Percentiles rank a stretch among this genome's conserved stretches.
Evolutionary conservation across 2,797 vertebrate genomes (phyloP).

Genomic region (Anabacerthia variegaticeps): DNA sequence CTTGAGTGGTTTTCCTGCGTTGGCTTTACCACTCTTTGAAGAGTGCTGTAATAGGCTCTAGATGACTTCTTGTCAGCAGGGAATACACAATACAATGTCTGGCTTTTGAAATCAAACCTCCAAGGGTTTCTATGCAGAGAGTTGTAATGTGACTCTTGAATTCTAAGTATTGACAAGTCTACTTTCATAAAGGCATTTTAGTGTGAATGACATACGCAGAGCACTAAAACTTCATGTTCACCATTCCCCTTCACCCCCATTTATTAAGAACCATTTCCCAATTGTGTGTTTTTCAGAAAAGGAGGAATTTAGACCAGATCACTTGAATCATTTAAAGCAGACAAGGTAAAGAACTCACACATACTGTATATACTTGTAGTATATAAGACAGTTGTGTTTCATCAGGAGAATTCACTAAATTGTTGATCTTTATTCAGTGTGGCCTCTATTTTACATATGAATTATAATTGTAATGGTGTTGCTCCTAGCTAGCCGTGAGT

Average conservation of each 20-base stretch:
- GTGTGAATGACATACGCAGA: background rate
- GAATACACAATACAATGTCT: slow-evolving; percentile 16
- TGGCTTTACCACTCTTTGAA: slow-evolving; percentile 31
- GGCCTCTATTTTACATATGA: background rate
- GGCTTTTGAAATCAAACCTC: slow-evolving; percentile 47
- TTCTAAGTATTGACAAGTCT: slow-evolving; percentile 5
- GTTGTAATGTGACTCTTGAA: slow-evolving; percentile 13
- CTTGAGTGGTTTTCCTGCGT: slow-evolving; percentile 35
- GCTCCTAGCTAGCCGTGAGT: background rate
- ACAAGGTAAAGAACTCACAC: background rate
- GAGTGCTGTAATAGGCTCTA: slow-evolving; percentile 44
- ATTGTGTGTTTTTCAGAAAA: background rate
- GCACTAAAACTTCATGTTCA: background rate
- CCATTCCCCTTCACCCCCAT: rapidly evolving
- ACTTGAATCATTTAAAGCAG: background rate
- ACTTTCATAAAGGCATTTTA: background rate
- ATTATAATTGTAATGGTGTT: background rate
- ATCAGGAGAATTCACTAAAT: background rate
- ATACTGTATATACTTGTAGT: background rate
- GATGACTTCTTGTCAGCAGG: slow-evolving; percentile 49
- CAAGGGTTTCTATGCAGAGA: background rate
- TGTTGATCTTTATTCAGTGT: background rate
- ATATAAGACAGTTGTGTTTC: background rate
- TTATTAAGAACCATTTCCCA: background rate
- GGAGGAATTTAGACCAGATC: background rate